Conservation (phyloP, 1,140 invertebrate species). For the Phocides pigmalion region DNA sequence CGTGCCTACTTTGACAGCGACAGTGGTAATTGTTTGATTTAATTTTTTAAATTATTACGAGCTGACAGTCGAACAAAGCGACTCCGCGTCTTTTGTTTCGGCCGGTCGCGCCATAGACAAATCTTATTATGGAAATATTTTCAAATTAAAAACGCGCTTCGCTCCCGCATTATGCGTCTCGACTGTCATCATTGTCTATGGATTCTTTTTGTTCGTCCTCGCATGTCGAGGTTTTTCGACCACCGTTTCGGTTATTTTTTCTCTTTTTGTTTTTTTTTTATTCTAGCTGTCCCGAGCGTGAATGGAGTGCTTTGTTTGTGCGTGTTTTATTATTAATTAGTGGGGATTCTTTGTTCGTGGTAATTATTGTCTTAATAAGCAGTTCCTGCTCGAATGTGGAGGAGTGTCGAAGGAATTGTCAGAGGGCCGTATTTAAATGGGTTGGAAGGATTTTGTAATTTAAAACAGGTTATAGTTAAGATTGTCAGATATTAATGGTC, state of each 20-base stretch:
- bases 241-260: conserved; percentile 82
- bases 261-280: conserved; percentile 67
- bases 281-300: conserved; percentile 76
- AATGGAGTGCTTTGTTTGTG: conserved; percentile 81
- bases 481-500: conserved; percentile 29
- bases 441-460: conserved; percentile 53
- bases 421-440: conserved; percentile 67
- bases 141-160: conserved; percentile 80
- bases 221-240: conserved; percentile 81
- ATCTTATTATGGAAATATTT: conserved; percentile 84
- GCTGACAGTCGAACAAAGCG: conserved; percentile 73
- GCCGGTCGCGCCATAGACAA: conserved; percentile 77
- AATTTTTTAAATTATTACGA: conserved; percentile 75
- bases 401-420: conserved; percentile 66
- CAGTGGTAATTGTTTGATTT: conserved; percentile 68
- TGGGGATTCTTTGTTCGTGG: conserved; percentile 80
- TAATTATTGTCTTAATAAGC: conserved; percentile 84
- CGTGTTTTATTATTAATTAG: conserved; percentile 84
- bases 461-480: conserved; percentile 47
- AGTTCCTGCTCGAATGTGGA: conserved; percentile 78
- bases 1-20: conserved; percentile 34
- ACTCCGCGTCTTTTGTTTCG: conserved; percentile 72
- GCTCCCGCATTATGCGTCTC: conserved; percentile 82
- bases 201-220: conserved; percentile 78
- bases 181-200: conserved; percentile 82